phyloP scores from a whole-genome alignment of 2,888 invertebrate species.

The Ditula angustiorana region DNA sequence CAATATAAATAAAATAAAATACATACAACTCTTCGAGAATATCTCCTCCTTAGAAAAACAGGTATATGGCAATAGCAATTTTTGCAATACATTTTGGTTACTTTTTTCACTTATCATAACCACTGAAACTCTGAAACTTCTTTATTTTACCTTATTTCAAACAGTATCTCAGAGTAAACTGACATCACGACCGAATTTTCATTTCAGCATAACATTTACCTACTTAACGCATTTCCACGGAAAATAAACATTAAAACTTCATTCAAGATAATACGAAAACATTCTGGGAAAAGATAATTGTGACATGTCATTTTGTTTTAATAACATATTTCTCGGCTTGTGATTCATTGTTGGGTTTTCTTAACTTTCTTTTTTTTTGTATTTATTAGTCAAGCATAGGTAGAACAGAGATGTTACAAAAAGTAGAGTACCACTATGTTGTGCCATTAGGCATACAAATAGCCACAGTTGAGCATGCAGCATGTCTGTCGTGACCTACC shows the following conservation, averaged over 20 bases:
- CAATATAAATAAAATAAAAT: neutral
- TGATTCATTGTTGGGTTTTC: neutral
- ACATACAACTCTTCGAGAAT: constrained; percentile 1
- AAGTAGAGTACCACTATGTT: too few species aligned
- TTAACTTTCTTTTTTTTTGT: neutral
- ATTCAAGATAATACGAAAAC: constrained; percentile 20
- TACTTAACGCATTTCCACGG: neutral
- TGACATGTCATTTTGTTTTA: constrained; percentile 1
- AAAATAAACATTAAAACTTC: constrained; percentile 6
- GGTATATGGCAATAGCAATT: constrained; percentile 10
- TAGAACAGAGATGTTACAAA: too few species aligned
- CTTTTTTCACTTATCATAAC: neutral
- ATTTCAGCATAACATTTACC: constrained; percentile 12
- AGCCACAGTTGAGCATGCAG: too few species aligned
- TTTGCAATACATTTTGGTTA: constrained; percentile 6
- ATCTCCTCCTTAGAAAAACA: neutral
- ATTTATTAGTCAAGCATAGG: too few species aligned
- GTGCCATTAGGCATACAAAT: too few species aligned
- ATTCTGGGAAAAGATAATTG: constrained; percentile 17
- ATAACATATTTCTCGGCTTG: neutral
- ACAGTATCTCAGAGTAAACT: neutral
- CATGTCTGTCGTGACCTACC: too few species aligned
- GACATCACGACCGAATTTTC: neutral
- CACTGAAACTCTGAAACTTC: neutral
- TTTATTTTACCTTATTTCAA: neutral